Evolutionary conservation across 2,797 vertebrate species (phyloP).

Genomic region (Hylomyscus alleni): DNA sequence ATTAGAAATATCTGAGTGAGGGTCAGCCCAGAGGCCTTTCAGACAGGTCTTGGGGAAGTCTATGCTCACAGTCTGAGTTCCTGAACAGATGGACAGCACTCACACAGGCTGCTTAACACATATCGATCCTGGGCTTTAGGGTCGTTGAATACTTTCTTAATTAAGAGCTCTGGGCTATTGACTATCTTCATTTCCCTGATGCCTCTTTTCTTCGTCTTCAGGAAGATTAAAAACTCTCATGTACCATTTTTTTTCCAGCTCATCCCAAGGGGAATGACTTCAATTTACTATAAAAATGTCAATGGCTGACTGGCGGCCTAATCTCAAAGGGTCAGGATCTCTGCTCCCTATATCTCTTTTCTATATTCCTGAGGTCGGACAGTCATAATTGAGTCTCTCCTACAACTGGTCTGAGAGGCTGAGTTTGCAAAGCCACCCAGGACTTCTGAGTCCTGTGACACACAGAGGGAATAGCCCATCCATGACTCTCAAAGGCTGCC

Average conservation of each 20-base stretch:
- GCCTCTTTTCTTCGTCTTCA: conserved; percentile 23
- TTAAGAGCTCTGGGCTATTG: conserved; percentile 52
- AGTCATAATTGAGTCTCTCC: not conserved
- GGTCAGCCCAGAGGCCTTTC: accelerated
- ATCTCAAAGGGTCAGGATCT: not conserved
- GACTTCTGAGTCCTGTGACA: not conserved
- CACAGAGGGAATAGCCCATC: accelerated
- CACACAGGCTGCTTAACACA: not conserved
- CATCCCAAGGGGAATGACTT: not conserved
- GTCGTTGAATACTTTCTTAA: conserved; percentile 19
- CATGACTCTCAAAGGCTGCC: not conserved
- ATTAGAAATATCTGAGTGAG: not conserved
- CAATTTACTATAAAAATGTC: not conserved
- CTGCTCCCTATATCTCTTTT: not conserved
- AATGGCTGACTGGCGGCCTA: not conserved
- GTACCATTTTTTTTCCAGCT: not conserved
- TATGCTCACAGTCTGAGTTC: not conserved
- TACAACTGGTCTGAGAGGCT: not conserved
- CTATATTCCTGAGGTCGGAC: not conserved
- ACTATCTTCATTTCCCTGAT: not conserved
- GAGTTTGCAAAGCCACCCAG: not conserved
- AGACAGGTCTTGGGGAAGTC: too few relatives aligned
- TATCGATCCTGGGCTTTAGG: not conserved
- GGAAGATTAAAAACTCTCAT: conserved; percentile 49
- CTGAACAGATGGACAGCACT: not conserved